Evolutionary conservation across 2,888 invertebrate species (phyloP), one percentile per base, ranked within the genome.

Genomic region (Strigamia maritima): DNA sequence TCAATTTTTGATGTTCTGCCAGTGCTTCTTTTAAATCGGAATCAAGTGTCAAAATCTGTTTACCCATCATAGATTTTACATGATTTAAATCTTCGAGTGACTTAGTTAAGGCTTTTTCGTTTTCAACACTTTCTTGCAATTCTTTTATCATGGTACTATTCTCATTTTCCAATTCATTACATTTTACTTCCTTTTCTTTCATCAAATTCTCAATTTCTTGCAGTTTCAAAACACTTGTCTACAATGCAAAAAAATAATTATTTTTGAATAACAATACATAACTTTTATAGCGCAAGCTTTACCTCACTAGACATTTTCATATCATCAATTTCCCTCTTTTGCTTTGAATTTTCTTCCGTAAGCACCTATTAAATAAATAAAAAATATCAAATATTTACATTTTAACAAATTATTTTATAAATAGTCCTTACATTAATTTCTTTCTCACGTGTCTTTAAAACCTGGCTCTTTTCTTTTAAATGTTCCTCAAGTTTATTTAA

Each of bases 131-230:
- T 26, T 78, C 78, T 24, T 78, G 60, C 60, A 79, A 76, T 78
- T 81, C 80, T 65, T 22, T 74, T 75, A 81, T 40, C 22, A 28
- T 76, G 16, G 19, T 22, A 19, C 35, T 22, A 1, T 76, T 19
- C 19, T 76, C 54, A 28, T 78, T 22, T 44, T 81, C 74, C 16
- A 49, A 6, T 28, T 78, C 54, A 19, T 80, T 81, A 16, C 83
- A 44, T 74, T 82, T 81, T 79, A 82, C 81, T 24, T 84, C 81
- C 79, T 83, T 82, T 78, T 83, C 82, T 60, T 83, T 82, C 0
- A 85, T 82, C 24, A 83, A 82, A 14, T 81, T 82, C 31, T 83
- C 84, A 38, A 85, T 85, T 76, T 82, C 81, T 35, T 82, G 82
- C 7, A 84, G 81, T 40, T 82, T 82, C 22, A 70, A 60, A 79